Percentiles rank a stretch among this genome's conserved stretches.
These are phyloP conservation scores for Chamaetylas fuelleborni DNA, from an alignment of 2,113 vertebrate genomes.

Conservation along the genomic window DNA sequence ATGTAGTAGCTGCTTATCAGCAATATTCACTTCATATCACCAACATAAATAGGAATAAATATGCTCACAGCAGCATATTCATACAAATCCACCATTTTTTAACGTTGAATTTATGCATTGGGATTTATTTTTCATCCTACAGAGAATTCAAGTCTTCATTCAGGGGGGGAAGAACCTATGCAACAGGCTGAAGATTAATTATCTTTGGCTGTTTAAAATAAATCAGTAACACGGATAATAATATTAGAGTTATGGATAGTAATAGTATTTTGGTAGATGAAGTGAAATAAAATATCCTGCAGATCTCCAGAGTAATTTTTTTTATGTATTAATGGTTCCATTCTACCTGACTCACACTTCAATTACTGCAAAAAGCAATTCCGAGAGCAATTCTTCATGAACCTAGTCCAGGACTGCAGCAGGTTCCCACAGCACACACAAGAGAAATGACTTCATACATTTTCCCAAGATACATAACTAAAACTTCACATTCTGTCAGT, in stretches of 20 bases:
- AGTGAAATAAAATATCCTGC: neutral
- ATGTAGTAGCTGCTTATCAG: neutral
- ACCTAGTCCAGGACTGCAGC: neutral
- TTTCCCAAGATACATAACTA: neutral
- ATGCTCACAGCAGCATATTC: neutral
- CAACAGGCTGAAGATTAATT: neutral
- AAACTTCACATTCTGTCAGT: neutral
- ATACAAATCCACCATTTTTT: neutral
- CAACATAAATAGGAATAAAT: neutral
- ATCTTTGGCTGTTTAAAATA: neutral
- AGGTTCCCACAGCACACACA: neutral
- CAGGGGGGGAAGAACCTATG: neutral
- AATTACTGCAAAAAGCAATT: neutral
- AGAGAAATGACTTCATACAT: neutral
- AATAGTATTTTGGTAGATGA: neutral
- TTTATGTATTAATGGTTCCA: neutral
- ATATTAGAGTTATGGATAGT: neutral
- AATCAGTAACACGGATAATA: neutral
- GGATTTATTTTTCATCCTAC: neutral
- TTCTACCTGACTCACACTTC: neutral
- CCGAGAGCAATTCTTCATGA: neutral
- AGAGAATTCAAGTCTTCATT: neutral
- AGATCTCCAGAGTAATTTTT: neutral
- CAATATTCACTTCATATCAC: neutral
- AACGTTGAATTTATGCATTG: neutral